Evolutionary conservation across 1,140 invertebrate species (phyloP).

Genomic region (Apolygus lucorum): DNA sequence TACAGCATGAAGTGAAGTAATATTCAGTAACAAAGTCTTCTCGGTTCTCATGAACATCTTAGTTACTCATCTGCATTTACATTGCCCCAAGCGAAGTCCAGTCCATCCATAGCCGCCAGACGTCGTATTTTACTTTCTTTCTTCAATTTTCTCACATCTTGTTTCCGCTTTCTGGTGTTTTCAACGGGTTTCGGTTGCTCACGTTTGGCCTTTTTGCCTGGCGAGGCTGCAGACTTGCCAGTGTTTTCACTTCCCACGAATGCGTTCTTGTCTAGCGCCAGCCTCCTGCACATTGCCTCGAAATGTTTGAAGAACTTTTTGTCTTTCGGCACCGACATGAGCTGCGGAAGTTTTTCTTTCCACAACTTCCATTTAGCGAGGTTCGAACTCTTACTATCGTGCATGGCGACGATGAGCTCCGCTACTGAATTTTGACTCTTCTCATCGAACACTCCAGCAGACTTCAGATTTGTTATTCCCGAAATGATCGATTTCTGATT

Average conservation of each 20-base stretch:
- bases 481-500: no score
- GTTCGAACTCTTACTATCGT: not conserved
- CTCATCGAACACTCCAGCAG: no score
- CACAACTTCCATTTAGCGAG: not conserved
- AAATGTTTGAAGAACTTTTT: not conserved
- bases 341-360: not conserved
- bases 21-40: no score
- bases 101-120: not conserved
- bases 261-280: not conserved
- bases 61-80: not conserved
- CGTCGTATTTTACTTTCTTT: not conserved
- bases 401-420: not conserved
- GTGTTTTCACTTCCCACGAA: not conserved
- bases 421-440: not conserved
- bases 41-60: no score
- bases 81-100: not conserved
- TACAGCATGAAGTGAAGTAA: no score
- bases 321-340: not conserved
- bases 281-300: not conserved
- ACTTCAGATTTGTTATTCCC: no score
- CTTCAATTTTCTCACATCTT: constrained; percentile 1
- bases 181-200: not conserved
- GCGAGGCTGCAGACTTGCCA: not conserved
- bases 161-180: not conserved
- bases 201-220: not conserved